Evolutionary conservation across 2,113 vertebrate genomes (phyloP).

Genomic region (Stegostoma tigrinum): DNA sequence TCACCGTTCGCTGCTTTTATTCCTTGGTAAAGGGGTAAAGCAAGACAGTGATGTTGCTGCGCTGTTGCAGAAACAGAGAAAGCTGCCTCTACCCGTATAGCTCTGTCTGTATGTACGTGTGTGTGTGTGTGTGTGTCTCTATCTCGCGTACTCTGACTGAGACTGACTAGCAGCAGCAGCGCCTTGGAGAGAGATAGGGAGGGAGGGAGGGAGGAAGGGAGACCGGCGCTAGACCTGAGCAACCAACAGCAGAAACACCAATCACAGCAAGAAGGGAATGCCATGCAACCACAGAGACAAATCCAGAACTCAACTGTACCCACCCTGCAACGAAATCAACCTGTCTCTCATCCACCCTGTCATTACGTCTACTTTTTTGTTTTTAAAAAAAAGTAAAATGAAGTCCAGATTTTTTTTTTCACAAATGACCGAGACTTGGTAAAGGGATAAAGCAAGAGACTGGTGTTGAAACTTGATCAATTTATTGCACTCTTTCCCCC

Average conservation of each 20-base stretch:
- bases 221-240: slow-evolving; percentile 11
- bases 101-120: background rate
- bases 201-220: background rate
- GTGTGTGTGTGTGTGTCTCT: background rate
- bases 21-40: slow-evolving; percentile 3
- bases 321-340: background rate
- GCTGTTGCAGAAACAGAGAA: background rate
- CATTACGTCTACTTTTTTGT: background rate
- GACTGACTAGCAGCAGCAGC: background rate
- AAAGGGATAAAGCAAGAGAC: too few relatives aligned
- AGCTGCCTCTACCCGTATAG: background rate
- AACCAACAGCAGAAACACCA: background rate
- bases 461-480: too few relatives aligned
- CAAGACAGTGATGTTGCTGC: background rate
- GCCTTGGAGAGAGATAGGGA: background rate
- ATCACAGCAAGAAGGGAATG: background rate
- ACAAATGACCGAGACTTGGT: background rate
- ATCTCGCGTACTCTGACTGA: background rate
- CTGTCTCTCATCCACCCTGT: background rate
- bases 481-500: too few relatives aligned
- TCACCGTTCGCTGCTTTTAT: background rate
- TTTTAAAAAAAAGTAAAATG: too few relatives aligned
- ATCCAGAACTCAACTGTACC: background rate
- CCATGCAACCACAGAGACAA: background rate
- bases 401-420: background rate